Base-by-base conservation (phyloP, 2,888 invertebrate genomes). In the Galerucella calmariensis region DNA sequence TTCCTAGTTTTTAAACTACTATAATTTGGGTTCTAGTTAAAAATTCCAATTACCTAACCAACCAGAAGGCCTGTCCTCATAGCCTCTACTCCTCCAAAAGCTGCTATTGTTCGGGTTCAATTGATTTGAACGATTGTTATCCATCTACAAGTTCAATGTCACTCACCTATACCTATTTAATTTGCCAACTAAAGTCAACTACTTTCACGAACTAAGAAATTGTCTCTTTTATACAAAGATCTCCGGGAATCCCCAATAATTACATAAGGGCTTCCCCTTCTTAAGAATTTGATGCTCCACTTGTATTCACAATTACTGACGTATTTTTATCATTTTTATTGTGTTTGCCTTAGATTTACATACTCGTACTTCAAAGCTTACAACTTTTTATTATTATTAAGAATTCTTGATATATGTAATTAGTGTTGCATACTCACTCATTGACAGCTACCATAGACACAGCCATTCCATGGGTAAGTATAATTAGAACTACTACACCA, bases 121-220 rank as follows among this genome's bases (percentile, higher is more conserved):
- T 12, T 75, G 75, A 73, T 75, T 77, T 0, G 77, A 58, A 71
- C 75, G 77, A 69, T 77, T 77, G n/a, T 72, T 69, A 20, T 74
- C 69, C 73, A 74, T 74, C 3, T 10, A 10, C 2, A 8, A 16
- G 2, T 3, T 2, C 16, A 9, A 56, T 10, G 1, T 10, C 48
- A 14, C 11, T 48, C 2, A 48, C 48, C 8, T 41, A 41, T 41
- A 8, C 35, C 35, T 41, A 8, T 41, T 41, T 12, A 51, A 1
- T 14, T n/a, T n/a, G n/a, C 51, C 51, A 51, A 51, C 8, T 4
- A 20, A n/a, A 3, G 20, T 56, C 16, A 11, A 56, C n/a, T 56
- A 56, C 2, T 14, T 14, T 10, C 9, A 11, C 20, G 10, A 56
- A 48, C 11, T 16, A 16, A 14, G 56, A n/a, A n/a, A n/a, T n/a